Base-by-base conservation (phyloP, 2,888 invertebrate genomes). In the Drosophila birchii region DNA sequence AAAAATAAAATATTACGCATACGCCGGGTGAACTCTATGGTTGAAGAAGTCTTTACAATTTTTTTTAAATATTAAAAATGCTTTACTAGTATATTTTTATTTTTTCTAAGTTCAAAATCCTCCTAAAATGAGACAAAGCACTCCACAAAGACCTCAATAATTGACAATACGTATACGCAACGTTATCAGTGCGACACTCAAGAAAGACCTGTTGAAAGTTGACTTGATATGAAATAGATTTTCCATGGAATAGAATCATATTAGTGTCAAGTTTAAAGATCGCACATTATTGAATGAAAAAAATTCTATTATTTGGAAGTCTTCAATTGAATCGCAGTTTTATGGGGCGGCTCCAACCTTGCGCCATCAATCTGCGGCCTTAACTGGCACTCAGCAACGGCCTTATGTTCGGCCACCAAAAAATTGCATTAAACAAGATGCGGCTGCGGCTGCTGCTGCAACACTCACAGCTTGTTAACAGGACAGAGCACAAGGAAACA, bases 391-490 rank as follows among this genome's bases (percentile, higher is more conserved):
- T 54, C 47, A 26, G 26, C 26, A 69, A 54, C 36, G 20, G 39
- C 34, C 3, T 34, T 34, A 34, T 5, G 4, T 34, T 34, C 12
- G 34, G 4, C 39, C 63, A 51, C 38, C 44, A 34, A 45, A n/a
- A 26, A 45, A 53, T 53, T 45, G 45, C 73, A 53, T 55, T 75
- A 53, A 55, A 57, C 51, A 54, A 75, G 73, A 47, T 54, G 57
- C 67, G 47, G 58, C 29, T 74, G 62, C 51, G 11, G 34, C 34
- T 34, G 34, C n/a, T 38, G 47, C 47, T 58, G 74, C 62, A 39
- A 59, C 60, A 79, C 62, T 75, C 74, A 56, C 53, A 74, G 68
- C 80, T 55, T 81, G 83, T 85, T 88, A 81, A 87, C 88, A 85
- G 81, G 78, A 88, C 83, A 74, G 64, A 58, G 44, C 53, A 70